A percentile compares a stretch with the other conserved stretches of the same genome.
Conservation (phyloP, 2,797 vertebrate genomes). For the Peromyscus nudipes region DNA sequence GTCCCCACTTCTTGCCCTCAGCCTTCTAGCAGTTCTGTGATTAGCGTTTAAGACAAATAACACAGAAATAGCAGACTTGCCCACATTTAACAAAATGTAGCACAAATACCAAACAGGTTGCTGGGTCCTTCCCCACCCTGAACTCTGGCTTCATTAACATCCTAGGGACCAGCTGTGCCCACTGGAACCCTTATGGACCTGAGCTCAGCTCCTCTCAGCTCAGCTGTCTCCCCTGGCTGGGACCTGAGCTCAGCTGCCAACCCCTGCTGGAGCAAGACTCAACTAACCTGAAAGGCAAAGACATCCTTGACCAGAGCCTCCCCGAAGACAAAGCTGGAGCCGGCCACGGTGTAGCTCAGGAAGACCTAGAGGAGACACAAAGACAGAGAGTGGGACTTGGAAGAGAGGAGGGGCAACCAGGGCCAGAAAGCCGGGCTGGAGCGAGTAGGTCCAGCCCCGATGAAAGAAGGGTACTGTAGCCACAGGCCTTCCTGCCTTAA, state of each 20-base stretch:
- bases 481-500: rapidly evolving
- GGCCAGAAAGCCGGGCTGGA: not conserved
- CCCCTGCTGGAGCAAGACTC: not conserved
- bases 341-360: conserved; percentile 93
- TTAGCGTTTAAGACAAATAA: not conserved
- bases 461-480: not conserved
- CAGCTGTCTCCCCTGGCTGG: not conserved
- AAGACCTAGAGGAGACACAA: conserved; percentile 90
- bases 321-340: conserved; percentile 96
- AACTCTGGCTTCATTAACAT: not conserved
- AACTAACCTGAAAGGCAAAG: conserved; percentile 97
- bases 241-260: not conserved
- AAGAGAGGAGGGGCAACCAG: not conserved
- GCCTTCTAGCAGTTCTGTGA: not conserved
- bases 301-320: conserved; percentile 85
- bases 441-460: not conserved
- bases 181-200: not conserved
- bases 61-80: not conserved
- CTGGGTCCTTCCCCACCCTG: not conserved
- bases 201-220: too few relatives aligned
- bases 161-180: not conserved
- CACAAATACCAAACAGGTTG: not conserved
- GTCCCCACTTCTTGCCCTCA: not conserved
- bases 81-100: not conserved
- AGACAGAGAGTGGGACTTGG: not conserved